These are phyloP conservation scores for Phymorhynchus buccinoides DNA, from an alignment of 1,140 invertebrate genomes.

Conservation along the genomic window DNA sequence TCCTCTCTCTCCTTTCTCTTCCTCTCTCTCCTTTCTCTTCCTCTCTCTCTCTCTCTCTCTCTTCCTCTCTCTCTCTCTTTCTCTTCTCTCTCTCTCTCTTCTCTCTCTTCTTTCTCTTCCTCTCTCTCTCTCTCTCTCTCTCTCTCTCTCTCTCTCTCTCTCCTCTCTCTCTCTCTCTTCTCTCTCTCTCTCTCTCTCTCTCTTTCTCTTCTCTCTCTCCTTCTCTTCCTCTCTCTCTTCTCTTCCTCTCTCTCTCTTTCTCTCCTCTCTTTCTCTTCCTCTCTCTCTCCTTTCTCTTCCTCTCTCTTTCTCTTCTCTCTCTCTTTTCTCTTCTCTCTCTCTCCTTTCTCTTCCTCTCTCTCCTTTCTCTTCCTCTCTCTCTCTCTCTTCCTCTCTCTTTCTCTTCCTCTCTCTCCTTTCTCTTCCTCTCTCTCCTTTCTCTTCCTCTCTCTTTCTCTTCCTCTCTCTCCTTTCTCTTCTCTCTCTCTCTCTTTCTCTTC, in stretches of 20 bases:
- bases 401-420: neutral
- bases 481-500: neutral
- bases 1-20: neutral
- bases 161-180: neutral
- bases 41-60: neutral
- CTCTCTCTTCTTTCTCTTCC: neutral
- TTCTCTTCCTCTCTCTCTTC: too few relatives aligned
- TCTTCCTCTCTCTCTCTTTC: too few relatives aligned
- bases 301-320: neutral
- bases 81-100: neutral
- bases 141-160: neutral
- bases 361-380: neutral
- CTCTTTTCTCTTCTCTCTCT: too few relatives aligned
- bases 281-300: neutral
- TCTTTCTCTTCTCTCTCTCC: neutral
- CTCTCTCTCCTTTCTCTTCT: neutral
- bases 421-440: neutral
- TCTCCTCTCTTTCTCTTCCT: neutral
- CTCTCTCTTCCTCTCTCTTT: neutral
- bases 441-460: neutral
- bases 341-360: neutral
- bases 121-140: neutral
- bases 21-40: neutral
- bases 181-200: neutral
- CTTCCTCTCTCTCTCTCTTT: too few relatives aligned